Conservation (phyloP, 2,797 vertebrate genomes). For the Rhincodon typus region DNA sequence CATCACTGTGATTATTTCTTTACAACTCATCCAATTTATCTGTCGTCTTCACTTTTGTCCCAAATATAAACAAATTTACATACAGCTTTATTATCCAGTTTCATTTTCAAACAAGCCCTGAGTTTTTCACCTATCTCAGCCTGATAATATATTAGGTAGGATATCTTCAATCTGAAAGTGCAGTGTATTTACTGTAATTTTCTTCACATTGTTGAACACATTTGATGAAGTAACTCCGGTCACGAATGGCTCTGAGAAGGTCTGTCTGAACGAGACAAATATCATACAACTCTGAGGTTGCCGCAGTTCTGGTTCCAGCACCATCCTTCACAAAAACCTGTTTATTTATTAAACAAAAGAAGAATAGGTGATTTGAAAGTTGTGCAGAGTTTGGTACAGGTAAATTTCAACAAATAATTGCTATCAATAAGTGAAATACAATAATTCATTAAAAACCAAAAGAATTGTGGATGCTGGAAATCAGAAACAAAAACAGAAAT, state of each 20-base stretch:
- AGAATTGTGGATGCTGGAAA: background rate
- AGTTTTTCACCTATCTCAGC: background rate
- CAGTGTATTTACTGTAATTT: slow-evolving; percentile 68
- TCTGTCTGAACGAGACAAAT: slow-evolving; percentile 74
- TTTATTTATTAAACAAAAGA: slow-evolving; percentile 45
- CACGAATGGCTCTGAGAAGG: slow-evolving; percentile 73
- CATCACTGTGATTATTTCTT: background rate
- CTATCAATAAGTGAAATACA: background rate
- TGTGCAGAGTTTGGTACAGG: background rate
- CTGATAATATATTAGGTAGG: background rate
- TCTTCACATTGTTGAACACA: slow-evolving; percentile 66
- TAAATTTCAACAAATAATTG: background rate
- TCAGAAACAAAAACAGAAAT: background rate
- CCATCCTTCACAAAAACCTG: slow-evolving; percentile 57
- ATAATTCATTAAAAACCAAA: background rate
- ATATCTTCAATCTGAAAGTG: background rate
- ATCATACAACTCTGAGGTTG: slow-evolving; percentile 68
- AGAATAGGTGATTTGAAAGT: background rate
- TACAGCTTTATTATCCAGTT: background rate
- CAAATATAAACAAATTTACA: background rate
- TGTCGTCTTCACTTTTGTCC: no score
- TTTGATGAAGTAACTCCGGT: slow-evolving; percentile 68
- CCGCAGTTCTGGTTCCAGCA: slow-evolving; percentile 50
- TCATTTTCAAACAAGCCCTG: background rate
- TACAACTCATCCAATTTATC: background rate